These are phyloP conservation scores for Heterotilapia buettikoferi DNA, from an alignment of 2,113 vertebrate genomes.

Conservation along the genomic window DNA sequence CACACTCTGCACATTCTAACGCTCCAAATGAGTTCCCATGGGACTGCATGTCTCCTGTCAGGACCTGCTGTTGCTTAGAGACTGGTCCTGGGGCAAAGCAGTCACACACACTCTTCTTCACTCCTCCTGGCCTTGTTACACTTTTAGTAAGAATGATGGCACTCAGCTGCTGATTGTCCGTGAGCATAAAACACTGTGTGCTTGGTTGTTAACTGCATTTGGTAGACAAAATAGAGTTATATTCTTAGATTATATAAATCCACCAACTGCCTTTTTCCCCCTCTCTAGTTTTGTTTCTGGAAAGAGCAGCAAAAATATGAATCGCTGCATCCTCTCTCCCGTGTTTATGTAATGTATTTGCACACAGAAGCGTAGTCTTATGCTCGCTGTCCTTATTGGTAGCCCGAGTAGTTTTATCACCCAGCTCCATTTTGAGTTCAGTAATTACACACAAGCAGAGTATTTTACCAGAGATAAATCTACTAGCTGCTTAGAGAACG, in stretches of 20 bases:
- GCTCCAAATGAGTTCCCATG: constrained; percentile 70
- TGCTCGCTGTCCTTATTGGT: constrained; percentile 25
- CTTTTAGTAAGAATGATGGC: constrained; percentile 57
- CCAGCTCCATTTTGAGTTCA: constrained; percentile 42
- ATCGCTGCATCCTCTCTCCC: background rate
- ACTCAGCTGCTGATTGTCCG: constrained; percentile 35
- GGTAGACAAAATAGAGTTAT: constrained; percentile 12
- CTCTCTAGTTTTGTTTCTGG: constrained; percentile 12
- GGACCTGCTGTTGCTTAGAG: constrained; percentile 67
- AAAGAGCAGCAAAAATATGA: constrained; percentile 14
- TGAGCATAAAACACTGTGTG: background rate
- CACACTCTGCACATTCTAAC: constrained; percentile 35
- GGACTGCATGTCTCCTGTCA: constrained; percentile 60
- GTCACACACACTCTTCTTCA: constrained; percentile 42
- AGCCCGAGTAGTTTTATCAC: constrained; percentile 40
- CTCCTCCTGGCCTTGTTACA: constrained; percentile 50
- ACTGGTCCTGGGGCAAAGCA: constrained; percentile 60
- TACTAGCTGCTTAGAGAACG: constrained; percentile 42
- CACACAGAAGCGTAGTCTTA: background rate
- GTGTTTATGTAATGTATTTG: background rate
- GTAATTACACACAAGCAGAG: constrained; percentile 58
- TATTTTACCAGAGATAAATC: constrained; percentile 57
- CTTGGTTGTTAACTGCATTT: background rate
- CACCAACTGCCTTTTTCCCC: background rate
- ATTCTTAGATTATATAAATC: constrained; percentile 3